A percentile compares a stretch with the other conserved stretches of the same genome.
Evolutionary conservation across 2,888 invertebrate species (phyloP).

Genomic region (Cyclophora albipunctata): DNA sequence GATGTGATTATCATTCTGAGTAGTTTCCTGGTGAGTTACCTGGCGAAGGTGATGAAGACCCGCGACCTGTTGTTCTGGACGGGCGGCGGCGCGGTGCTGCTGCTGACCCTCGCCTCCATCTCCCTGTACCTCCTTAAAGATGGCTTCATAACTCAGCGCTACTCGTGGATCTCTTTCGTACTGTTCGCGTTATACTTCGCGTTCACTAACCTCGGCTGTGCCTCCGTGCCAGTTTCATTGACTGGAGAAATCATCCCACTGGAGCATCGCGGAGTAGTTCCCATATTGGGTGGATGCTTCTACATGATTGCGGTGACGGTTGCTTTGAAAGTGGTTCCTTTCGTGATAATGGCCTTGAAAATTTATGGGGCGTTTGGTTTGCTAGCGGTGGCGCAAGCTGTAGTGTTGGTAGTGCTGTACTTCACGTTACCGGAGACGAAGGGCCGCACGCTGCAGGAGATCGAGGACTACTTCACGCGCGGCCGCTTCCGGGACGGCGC

Average conservation of each 20-base stretch:
- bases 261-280: constrained; percentile 40
- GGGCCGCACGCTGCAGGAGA: constrained; percentile 77
- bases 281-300: constrained; percentile 29
- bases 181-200: constrained; percentile 42
- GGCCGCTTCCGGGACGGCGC: too few species aligned
- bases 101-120: constrained; percentile 7
- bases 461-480: constrained; percentile 64
- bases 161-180: constrained; percentile 31
- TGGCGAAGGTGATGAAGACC: constrained; percentile 41
- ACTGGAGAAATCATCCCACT: constrained; percentile 52
- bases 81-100: constrained; percentile 33
- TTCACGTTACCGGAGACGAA: constrained; percentile 78
- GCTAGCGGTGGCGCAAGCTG: constrained; percentile 33
- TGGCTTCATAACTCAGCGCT: constrained; percentile 24
- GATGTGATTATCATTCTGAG: constrained; percentile 41
- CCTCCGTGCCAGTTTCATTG: constrained; percentile 47
- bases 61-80: constrained; percentile 40
- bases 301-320: constrained; percentile 18
- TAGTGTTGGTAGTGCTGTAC: constrained; percentile 34
- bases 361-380: not conserved
- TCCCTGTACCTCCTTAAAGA: constrained; percentile 29
- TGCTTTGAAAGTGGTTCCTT: not conserved
- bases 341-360: not conserved
- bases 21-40: constrained; percentile 32
- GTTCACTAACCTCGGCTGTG: constrained; percentile 46